Evolutionary conservation across 2,113 vertebrate species (phyloP).

Genomic region (Epinephelus fuscoguttatus): DNA sequence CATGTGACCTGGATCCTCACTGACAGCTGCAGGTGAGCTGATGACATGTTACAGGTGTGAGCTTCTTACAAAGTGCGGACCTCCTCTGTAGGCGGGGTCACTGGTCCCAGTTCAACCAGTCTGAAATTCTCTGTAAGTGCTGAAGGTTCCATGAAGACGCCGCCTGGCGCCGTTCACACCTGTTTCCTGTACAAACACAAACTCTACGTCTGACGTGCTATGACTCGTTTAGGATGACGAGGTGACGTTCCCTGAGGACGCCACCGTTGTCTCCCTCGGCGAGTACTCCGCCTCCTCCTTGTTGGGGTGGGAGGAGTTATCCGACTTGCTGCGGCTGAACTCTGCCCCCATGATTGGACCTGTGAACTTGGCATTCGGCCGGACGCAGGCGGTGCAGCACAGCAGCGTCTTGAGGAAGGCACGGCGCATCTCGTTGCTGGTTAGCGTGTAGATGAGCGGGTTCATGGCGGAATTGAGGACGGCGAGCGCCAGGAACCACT

Average conservation of each 20-base stretch:
- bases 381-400: conserved; percentile 89
- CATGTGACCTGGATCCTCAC: too few species aligned
- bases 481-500: conserved; percentile 96
- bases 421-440: conserved; percentile 97
- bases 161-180: background rate
- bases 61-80: background rate
- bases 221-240: conserved; percentile 88
- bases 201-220: background rate
- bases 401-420: conserved; percentile 94
- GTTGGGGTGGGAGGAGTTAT: conserved; percentile 96
- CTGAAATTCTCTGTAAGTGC: conserved; percentile 24
- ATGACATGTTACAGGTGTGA: background rate
- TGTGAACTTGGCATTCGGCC: conserved; percentile 86
- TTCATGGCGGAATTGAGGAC: conserved; percentile 98
- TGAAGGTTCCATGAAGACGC: background rate
- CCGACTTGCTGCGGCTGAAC: conserved; percentile 96
- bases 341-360: conserved; percentile 92
- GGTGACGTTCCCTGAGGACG: conserved; percentile 92
- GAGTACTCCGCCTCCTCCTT: conserved; percentile 91
- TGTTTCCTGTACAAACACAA: conserved; percentile 34
- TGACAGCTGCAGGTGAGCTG: background rate
- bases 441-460: conserved; percentile 98
- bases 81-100: background rate
- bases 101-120: conserved; percentile 46
- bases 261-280: conserved; percentile 89